phyloP scores from a whole-genome alignment of 2,888 invertebrate species.

The Aleiodes leptofemur region DNA sequence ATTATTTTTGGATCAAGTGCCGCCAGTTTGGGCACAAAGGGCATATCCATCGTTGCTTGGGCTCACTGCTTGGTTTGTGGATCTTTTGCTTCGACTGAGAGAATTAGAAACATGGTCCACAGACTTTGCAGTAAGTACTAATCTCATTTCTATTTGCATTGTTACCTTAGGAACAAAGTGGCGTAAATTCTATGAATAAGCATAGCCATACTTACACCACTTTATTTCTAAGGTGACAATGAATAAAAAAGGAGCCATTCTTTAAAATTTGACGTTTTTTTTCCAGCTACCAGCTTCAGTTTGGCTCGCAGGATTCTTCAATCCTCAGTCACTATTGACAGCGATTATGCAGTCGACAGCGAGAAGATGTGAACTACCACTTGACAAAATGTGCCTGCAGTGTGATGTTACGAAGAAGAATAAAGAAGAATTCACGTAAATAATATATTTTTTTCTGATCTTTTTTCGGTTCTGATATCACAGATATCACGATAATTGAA shows the following conservation, averaged over 20 bases:
- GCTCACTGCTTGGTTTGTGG: conserved; percentile 94
- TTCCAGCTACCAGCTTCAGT: conserved; percentile 90
- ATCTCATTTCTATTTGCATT: too few species aligned
- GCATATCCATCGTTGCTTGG: conserved; percentile 95
- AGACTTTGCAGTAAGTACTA: conserved; percentile 87
- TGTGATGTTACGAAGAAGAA: conserved; percentile 98
- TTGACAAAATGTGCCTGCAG: conserved; percentile 97
- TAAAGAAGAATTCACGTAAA: conserved; percentile 95
- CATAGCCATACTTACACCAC: too few species aligned
- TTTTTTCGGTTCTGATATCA: too few species aligned
- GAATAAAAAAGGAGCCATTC: conserved; percentile 1
- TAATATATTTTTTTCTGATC: conserved; percentile 44
- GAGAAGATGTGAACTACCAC: conserved; percentile 91
- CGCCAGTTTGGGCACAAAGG: conserved; percentile 88
- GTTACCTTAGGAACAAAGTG: too few species aligned
- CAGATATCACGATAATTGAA: too few species aligned
- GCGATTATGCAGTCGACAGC: conserved; percentile 99
- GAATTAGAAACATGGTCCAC: conserved; percentile 96
- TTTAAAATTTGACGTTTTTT: conserved; percentile 40
- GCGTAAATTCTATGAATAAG: too few species aligned
- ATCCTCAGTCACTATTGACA: conserved; percentile 96
- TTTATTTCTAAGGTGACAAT: too few species aligned
- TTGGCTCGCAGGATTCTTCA: conserved; percentile 98
- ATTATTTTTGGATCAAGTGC: conserved; percentile 94
- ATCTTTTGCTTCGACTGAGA: conserved; percentile 88